Evolutionary conservation across 2,113 vertebrate genomes (phyloP), one percentile per base, ranked within the genome.

Genomic region (Melospiza georgiana): DNA sequence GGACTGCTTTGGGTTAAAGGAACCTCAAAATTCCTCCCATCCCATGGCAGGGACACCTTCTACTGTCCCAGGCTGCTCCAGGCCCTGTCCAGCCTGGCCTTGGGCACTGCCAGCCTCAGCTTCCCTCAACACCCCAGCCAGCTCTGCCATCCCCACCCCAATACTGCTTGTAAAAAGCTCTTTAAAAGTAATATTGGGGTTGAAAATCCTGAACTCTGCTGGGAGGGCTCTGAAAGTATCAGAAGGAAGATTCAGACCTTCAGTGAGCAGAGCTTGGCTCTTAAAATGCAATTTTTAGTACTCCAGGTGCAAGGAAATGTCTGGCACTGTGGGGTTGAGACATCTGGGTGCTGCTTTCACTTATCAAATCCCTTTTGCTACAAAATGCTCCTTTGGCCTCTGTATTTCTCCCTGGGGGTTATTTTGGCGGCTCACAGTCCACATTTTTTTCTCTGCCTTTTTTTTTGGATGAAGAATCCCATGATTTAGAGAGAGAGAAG

Each of bases 101-200:
- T 1, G 79, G 55, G 1, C 35, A 43, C 35, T 51, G 1, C 23
- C 66, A 69, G 78, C 52, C 78, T 3, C n/a, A 41, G 54, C 52
- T 48, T 1, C 78, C 0, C 63, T 15, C 27, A 51, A 1, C 27
- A 27, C 11, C 31, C 37, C 68, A 76, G 62, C 59, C 90, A 61
- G 52, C 85, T 3, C 76, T n/a, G 68, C 39, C 55, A 63, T 3
- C 15, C 10, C 9, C 28, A 3, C 11, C 48, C 41, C 48, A 10
- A 0, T 1, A 3, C 1, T 5, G 1, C 5, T 30, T 23, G 8
- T 69, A 5, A 25, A n/a, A 41, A 23, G 12, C 31, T 58, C 4
- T 39, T 77, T 27, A 27, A 54, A 39, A 31, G 27, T 23, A 28
- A 15, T 12, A 31, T 2, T 19, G 46, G 39, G 83, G n/a, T 79